Conservation (phyloP, 1,140 invertebrate species). For the Philopotamus ludificatus region DNA sequence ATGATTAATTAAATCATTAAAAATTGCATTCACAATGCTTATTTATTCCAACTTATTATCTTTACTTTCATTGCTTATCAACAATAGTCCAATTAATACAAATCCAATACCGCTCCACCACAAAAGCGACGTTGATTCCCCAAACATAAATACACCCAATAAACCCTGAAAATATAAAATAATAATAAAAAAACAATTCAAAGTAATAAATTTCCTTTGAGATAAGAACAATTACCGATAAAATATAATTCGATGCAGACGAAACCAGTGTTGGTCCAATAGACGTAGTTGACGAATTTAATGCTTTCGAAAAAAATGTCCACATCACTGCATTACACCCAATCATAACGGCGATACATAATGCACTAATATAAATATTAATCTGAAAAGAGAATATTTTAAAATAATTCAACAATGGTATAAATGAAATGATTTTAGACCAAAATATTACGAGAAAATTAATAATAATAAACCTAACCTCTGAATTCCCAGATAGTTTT, state of each 20-base stretch:
- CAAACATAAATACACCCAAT: conserved; percentile 56
- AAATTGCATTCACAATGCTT: too few species aligned
- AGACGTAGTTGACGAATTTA: conserved; percentile 58
- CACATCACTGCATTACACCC: conserved; percentile 59
- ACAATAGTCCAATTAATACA: conserved; percentile 55
- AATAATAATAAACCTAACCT: background rate
- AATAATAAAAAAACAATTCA: too few species aligned
- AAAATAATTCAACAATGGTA: background rate
- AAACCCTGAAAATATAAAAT: conserved; percentile 51
- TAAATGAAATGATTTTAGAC: background rate
- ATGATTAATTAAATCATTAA: too few species aligned
- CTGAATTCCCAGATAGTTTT: conserved; percentile 48
- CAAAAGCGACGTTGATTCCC: conserved; percentile 52
- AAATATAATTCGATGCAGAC: conserved; percentile 62
- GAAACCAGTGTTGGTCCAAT: conserved; percentile 61
- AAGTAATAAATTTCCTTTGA: too few species aligned
- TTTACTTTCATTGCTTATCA: conserved; percentile 46
- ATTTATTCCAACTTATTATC: too few species aligned
- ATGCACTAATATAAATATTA: conserved; percentile 42
- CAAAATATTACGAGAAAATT: conserved; percentile 7
- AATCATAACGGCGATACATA: conserved; percentile 57
- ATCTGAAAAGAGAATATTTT: conserved; percentile 27
- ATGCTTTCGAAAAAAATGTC: conserved; percentile 61
- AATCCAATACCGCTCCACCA: conserved; percentile 60
- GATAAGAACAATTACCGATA: conserved; percentile 60